Base-by-base conservation (phyloP, 1,140 invertebrate species). In the Medauroidea extradentata region DNA sequence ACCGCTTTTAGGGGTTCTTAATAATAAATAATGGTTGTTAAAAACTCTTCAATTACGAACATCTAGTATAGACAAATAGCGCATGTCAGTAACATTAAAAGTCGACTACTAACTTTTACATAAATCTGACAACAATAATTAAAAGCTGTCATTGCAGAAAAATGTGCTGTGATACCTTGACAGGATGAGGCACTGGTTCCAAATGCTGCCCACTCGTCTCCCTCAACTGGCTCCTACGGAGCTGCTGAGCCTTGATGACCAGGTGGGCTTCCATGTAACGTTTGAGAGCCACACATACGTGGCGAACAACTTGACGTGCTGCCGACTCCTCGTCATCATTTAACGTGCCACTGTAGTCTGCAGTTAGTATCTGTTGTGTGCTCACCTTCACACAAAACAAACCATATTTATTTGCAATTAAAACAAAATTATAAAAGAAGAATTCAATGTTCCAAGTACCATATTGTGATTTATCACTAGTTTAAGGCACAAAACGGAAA, bases 201-300 rank as follows among this genome's bases (percentile, higher is more conserved):
- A 57, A 43, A 39, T 52, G 52, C 29, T 63, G 58, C 70, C 48
- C 76, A 68, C 69, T 71, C 69, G 73, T 69, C 41, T 77, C 74
- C 29, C 74, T 63, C 25, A 70, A 75, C 67, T 85, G 80, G 1
- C 80, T 77, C 60, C 90, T 71, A 62, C 87, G 83, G 1, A 96
- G 78, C 60, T 89, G 86, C 61, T 94, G 91, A 11, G 89, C 88
- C 69, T 94, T 91, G 39, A 89, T 79, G 64, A 88, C 84, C 29
- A 97, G 76, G 75, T 98, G 96, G 2, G 91, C 89, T 73, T 98
- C 94, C 74, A 95, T 88, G 65, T 98, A 98, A 58, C 88, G 83
- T 69, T 94, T 91, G 1, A 97, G 78, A 2, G 94, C 91, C 5
- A 91, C 86, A 68, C 91, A 93, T 2, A 97, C 94, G 72, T 97